These are phyloP conservation scores for Axis porcinus DNA, from an alignment of 2,113 vertebrate genomes.

Conservation along the genomic window DNA sequence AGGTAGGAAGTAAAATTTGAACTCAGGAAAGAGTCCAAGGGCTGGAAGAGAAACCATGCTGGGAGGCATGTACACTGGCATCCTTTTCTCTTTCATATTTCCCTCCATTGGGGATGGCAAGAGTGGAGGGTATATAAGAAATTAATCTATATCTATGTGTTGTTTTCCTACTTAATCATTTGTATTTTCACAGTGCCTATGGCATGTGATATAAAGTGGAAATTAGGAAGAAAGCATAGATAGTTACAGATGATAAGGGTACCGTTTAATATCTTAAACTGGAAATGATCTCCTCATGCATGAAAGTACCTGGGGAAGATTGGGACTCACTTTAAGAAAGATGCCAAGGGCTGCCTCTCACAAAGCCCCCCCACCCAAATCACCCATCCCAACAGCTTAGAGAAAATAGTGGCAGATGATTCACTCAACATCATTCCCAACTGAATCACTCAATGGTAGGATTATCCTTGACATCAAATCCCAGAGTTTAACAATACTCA, in stretches of 20 bases:
- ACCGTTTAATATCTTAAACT: neutral
- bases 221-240: neutral
- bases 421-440: neutral
- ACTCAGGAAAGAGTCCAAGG: neutral
- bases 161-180: neutral
- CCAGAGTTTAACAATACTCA: neutral
- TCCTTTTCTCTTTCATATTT: neutral
- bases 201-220: neutral
- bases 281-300: neutral
- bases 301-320: neutral
- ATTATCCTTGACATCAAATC: neutral
- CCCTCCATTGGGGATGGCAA: neutral
- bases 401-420: neutral
- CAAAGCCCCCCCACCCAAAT: neutral
- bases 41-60: neutral
- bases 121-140: neutral
- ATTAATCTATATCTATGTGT: neutral
- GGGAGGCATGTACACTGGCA: neutral
- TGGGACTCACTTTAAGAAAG: neutral
- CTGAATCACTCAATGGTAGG: neutral
- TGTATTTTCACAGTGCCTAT: neutral
- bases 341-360: neutral
- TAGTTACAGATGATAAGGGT: neutral
- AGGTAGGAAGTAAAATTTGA: neutral
- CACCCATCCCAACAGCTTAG: neutral